phyloP scores from a whole-genome alignment of 2,888 invertebrate species.

The Chromoteleia sp. region DNA sequence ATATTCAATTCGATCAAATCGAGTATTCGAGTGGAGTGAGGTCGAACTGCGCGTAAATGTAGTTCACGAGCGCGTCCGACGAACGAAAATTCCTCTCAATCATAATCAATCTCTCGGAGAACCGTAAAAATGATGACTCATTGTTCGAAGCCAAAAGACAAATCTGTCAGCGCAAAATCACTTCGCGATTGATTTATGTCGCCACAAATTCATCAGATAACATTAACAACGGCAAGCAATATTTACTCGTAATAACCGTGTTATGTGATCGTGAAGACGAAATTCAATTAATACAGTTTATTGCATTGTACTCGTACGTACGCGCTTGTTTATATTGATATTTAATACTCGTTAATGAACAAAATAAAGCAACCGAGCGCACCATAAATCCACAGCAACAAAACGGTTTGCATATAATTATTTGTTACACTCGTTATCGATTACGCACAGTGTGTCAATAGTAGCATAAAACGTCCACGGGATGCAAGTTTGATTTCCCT shows the following conservation, averaged over 20 bases:
- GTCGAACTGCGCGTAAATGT: conserved; percentile 45
- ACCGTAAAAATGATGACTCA: conserved; percentile 61
- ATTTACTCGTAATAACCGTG: conserved; percentile 34
- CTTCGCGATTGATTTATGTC: conserved; percentile 60
- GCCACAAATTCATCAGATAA: conserved; percentile 52
- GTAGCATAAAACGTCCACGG: conserved; percentile 3
- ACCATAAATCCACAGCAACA: conserved; percentile 4
- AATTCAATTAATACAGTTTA: conserved; percentile 45
- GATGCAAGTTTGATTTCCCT: conserved; percentile 18
- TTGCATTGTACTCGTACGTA: not conserved
- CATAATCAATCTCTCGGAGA: conserved; percentile 64
- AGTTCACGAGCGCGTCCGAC: conserved; percentile 49
- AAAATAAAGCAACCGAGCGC: conserved; percentile 12
- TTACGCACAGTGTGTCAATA: conserved; percentile 6
- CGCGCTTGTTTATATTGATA: not conserved
- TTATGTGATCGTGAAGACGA: conserved; percentile 35
- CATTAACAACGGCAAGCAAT: conserved; percentile 30
- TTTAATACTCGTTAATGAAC: conserved; percentile 19
- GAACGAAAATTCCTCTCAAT: conserved; percentile 67
- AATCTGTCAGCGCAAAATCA: conserved; percentile 52
- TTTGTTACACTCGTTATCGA: conserved; percentile 22
- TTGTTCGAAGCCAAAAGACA: conserved; percentile 59
- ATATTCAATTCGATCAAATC: conserved; percentile 58
- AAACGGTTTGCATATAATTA: not conserved
- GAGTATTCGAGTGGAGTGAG: conserved; percentile 56